These are phyloP conservation scores for Poeciliopsis prolifica DNA, from an alignment of 2,113 vertebrate genomes.

Conservation along the genomic window DNA sequence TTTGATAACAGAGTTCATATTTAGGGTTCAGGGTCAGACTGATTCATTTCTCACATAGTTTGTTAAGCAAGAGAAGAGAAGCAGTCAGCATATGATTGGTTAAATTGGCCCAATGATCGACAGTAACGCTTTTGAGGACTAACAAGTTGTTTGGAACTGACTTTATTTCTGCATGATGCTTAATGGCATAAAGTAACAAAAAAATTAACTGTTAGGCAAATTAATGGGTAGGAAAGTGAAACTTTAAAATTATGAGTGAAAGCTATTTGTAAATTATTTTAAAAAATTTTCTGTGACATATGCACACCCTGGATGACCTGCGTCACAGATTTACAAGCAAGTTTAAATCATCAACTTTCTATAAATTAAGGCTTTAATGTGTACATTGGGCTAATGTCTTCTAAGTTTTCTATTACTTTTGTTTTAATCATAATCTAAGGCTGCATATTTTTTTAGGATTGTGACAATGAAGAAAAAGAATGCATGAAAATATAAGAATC, in stretches of 20 bases:
- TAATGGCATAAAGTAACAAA: conserved; percentile 61
- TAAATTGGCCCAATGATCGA: neutral
- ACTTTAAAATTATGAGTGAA: conserved; percentile 55
- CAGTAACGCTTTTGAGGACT: conserved; percentile 13
- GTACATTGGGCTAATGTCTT: no score
- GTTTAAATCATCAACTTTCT: neutral
- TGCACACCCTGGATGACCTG: neutral
- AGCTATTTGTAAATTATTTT: conserved; percentile 31
- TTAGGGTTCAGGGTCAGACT: conserved; percentile 18
- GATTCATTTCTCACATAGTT: neutral
- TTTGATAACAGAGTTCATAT: conserved; percentile 46
- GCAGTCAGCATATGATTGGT: neutral
- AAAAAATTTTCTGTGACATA: conserved; percentile 11
- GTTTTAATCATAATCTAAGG: no score
- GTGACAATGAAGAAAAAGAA: no score
- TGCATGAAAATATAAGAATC: no score
- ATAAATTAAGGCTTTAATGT: no score
- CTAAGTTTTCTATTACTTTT: no score
- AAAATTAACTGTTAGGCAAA: conserved; percentile 63
- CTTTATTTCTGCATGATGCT: conserved; percentile 54
- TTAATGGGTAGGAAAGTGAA: conserved; percentile 66
- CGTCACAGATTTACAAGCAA: neutral
- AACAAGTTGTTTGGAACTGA: conserved; percentile 24
- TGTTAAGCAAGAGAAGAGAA: neutral
- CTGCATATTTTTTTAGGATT: no score